Percentiles rank a stretch among this genome's conserved stretches.
Conservation (phyloP, 2,888 invertebrate genomes). For the Oscheius myriophilus region DNA sequence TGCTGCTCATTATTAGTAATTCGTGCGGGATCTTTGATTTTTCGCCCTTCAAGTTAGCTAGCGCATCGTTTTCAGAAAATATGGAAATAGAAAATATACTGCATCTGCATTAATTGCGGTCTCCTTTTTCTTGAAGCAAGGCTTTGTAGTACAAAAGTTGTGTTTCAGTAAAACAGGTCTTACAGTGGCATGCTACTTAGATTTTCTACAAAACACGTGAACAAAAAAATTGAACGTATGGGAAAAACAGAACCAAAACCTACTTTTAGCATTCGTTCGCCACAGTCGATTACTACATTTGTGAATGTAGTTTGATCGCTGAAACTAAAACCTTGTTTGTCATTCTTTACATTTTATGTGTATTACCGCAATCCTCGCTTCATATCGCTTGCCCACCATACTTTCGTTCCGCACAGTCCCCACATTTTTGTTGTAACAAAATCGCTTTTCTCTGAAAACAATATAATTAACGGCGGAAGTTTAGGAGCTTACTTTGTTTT, state of each 20-base stretch:
- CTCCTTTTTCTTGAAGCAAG: too few species aligned
- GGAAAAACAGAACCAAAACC: not conserved
- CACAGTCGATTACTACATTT: conserved; percentile 23
- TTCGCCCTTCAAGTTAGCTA: too few species aligned
- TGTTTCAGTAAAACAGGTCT: too few species aligned
- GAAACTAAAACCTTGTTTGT: not conserved
- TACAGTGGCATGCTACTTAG: too few species aligned
- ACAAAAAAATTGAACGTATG: not conserved
- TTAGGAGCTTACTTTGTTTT: not conserved
- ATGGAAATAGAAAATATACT: too few species aligned
- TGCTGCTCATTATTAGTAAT: too few species aligned
- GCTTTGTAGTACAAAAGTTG: too few species aligned
- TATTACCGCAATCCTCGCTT: conserved; percentile 16
- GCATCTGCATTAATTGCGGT: too few species aligned
- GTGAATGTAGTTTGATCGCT: not conserved
- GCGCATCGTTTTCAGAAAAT: too few species aligned
- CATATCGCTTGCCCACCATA: conserved; percentile 20
- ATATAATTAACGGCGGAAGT: not conserved
- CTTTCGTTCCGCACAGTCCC: conserved; percentile 19
- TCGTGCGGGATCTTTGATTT: too few species aligned
- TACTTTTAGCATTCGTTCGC: conserved; percentile 20
- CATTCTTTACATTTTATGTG: not conserved
- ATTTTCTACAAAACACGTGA: too few species aligned
- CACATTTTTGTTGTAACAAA: not conserved
- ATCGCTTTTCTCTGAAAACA: not conserved